Percentiles rank a stretch among this genome's conserved stretches.
phyloP scores from a whole-genome alignment of 2,888 invertebrate species.

The Phalera bucephala region DNA sequence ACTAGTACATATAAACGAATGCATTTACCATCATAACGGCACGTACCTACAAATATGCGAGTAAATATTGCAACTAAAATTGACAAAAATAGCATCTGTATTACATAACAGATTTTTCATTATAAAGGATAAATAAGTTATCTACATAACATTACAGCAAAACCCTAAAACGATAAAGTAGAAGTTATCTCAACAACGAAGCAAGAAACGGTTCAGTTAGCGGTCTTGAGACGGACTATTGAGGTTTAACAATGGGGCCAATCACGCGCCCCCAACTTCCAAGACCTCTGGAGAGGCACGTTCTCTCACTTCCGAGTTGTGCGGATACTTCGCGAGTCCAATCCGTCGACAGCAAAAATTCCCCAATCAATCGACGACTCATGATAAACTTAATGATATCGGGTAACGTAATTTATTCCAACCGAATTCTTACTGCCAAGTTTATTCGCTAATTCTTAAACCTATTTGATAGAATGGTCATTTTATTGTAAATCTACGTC shows the following conservation, averaged over 20 bases:
- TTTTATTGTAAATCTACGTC: too few species aligned
- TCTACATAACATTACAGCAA: background rate
- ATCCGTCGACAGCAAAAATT: constrained; percentile 44
- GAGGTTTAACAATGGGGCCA: constrained; percentile 73
- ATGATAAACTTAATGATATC: constrained; percentile 49
- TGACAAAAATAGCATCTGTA: too few species aligned
- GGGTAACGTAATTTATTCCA: constrained; percentile 41
- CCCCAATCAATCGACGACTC: constrained; percentile 46
- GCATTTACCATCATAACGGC: too few species aligned
- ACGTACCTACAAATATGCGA: too few species aligned
- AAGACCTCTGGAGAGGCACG: constrained; percentile 65
- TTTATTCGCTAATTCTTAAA: constrained; percentile 29
- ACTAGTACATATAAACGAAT: too few species aligned
- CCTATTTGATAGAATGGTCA: constrained; percentile 12
- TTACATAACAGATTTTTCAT: too few species aligned
- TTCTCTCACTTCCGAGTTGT: constrained; percentile 59
- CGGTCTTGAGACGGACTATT: constrained; percentile 65
- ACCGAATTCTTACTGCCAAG: constrained; percentile 21
- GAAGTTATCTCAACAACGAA: constrained; percentile 28
- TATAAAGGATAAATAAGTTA: constrained; percentile 8
- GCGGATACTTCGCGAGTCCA: constrained; percentile 43
- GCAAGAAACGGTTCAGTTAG: constrained; percentile 55
- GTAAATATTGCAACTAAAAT: too few species aligned
- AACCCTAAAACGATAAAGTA: constrained; percentile 15
- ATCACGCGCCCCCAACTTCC: constrained; percentile 68